Evolutionary conservation across 2,888 invertebrate genomes (phyloP).

Genomic region (Dynastes hyllus): DNA sequence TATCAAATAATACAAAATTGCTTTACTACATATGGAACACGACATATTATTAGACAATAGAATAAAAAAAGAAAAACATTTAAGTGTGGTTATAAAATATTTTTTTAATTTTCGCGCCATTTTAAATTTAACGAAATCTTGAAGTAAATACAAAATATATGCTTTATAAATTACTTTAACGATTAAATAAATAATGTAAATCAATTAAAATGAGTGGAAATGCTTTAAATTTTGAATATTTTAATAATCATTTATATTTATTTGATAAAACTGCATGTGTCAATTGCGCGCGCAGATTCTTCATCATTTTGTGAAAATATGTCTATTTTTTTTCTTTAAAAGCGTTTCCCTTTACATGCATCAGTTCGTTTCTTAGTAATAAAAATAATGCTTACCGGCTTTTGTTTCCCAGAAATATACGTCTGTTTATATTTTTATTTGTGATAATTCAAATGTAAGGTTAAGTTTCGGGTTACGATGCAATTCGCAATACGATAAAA

Average conservation of each 20-base stretch:
- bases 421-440: neutral
- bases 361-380: neutral
- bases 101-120: conserved; percentile 1
- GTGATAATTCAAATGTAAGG: neutral
- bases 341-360: neutral
- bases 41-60: no score
- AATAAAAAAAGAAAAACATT: no score
- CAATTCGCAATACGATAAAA: no score
- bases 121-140: neutral
- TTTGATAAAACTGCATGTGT: neutral
- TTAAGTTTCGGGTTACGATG: neutral
- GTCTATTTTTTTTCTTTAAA: neutral
- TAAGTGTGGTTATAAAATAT: neutral
- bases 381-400: neutral
- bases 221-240: neutral
- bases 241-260: neutral
- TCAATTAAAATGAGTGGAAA: no score
- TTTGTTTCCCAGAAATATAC: neutral
- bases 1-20: no score
- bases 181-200: neutral
- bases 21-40: no score
- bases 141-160: no score
- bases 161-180: neutral
- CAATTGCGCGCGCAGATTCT: neutral
- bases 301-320: neutral